Conservation (phyloP, 1,140 invertebrate genomes). For the Bicyclus anynana region DNA sequence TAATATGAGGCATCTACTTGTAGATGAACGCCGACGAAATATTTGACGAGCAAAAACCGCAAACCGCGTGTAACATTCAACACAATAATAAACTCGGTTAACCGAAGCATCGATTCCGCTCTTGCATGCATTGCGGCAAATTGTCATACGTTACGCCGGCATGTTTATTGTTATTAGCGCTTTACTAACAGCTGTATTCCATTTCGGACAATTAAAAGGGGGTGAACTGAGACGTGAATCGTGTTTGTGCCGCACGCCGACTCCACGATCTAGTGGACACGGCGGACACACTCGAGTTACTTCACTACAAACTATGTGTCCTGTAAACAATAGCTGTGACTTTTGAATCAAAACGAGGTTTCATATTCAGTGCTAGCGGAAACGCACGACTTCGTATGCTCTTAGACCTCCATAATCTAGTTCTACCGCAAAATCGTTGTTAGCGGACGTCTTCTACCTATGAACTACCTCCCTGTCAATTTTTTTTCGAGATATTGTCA, state of each 20-base stretch:
- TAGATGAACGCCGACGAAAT: conserved; percentile 53
- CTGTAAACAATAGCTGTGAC: neutral
- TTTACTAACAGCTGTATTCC: neutral
- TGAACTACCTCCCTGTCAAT: too few relatives aligned
- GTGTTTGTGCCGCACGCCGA: conserved; percentile 50
- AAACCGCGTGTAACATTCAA: conserved; percentile 29
- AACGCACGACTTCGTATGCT: too few relatives aligned
- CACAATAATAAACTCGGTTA: conserved; percentile 31
- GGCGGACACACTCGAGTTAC: conserved; percentile 31
- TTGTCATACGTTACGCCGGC: neutral
- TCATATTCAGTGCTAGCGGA: too few relatives aligned
- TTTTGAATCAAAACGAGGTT: neutral
- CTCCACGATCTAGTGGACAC: conserved; percentile 40
- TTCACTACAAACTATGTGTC: conserved; percentile 5
- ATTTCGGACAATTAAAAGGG: conserved; percentile 6
- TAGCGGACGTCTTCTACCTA: too few relatives aligned
- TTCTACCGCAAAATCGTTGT: too few relatives aligned
- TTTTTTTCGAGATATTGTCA: too few relatives aligned
- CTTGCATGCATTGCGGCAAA: conserved; percentile 5
- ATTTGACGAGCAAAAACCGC: conserved; percentile 41
- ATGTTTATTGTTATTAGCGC: neutral
- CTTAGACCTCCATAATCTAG: too few relatives aligned
- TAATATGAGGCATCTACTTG: conserved; percentile 53
- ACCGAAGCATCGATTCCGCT: conserved; percentile 23
- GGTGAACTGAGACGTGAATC: conserved; percentile 38